Evolutionary conservation across 2,113 vertebrate genomes (phyloP), one percentile per base, ranked within the genome.

Genomic region (Pongo pygmaeus): DNA sequence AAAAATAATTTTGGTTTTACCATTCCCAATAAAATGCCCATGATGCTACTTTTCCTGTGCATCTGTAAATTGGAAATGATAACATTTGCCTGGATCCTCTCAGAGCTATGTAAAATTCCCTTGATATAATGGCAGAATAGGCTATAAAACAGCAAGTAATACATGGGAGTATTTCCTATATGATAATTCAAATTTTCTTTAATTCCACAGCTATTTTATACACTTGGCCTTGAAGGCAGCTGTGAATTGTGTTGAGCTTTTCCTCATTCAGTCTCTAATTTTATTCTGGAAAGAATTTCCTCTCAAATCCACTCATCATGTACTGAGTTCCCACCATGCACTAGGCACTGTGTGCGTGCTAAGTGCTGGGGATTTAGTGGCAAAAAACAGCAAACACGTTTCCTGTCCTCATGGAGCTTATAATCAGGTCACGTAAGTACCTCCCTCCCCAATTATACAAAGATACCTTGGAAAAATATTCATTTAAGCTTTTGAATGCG

Each of bases 221-320:
- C 14, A 52, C 35, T 67, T 25, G 10, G 2, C 38, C 85, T 84
- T 88, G 67, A 96, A 61, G 20, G 14, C 10, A 77, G 46, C 43
- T 88, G 12, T 89, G 25, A 59, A 81, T 50, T 80, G 32, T 78
- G 6, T 67, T 40, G 30, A 75, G 13, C 11, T 57, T 93, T 97
- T 61, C 35, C 40, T 84, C 20, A 13, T 8, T 77, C 59, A 40
- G 6, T 94, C 32, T 89, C 46, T 84, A 91, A 52, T 80, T 64
- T 64, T 84, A 84, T 70, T 95, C 7, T 92, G 48, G 69, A 81
- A 94, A 83, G 23, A 46, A 96, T 92, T 87, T 80, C 57, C 11
- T 91, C 64, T 96, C 35, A 81, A 77, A 61, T 40, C 27, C 22
- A 89, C 38, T 86, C 5, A 91, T 46, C 50, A 70, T 38, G 6